phyloP scores from a whole-genome alignment of 2,113 vertebrate genomes.

The Xiphophorus hellerii region DNA sequence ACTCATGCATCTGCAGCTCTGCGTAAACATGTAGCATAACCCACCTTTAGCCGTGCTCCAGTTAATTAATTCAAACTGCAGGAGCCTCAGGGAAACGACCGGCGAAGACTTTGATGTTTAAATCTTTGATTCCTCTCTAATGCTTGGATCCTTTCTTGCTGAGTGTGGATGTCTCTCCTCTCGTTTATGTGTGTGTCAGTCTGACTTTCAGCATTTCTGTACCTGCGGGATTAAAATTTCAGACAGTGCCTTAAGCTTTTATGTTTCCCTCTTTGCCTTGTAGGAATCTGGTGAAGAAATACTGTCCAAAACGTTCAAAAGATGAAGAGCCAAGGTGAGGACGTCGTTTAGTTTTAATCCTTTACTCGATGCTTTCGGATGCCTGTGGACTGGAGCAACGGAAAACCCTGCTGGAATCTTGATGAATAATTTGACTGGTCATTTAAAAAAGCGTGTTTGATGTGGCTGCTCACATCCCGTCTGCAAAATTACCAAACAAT shows the following conservation, averaged over 20 bases:
- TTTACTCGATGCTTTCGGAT: background rate
- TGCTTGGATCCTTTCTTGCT: slow-evolving; percentile 8
- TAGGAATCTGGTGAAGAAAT: slow-evolving; percentile 97
- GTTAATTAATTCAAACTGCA: slow-evolving; percentile 31
- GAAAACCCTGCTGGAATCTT: slow-evolving; percentile 1
- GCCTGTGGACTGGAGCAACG: background rate
- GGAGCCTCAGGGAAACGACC: slow-evolving; percentile 30
- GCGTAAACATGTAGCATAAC: background rate
- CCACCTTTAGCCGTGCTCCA: slow-evolving; percentile 6
- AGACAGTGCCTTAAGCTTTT: slow-evolving; percentile 17
- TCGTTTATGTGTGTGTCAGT: background rate
- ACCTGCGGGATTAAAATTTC: slow-evolving; percentile 13
- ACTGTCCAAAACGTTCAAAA: slow-evolving; percentile 96
- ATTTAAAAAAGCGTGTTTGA: slow-evolving; percentile 1
- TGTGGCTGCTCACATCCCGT: background rate
- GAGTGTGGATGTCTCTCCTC: background rate
- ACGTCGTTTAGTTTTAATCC: background rate
- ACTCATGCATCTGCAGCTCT: background rate
- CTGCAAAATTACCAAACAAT: background rate
- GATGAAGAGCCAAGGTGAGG: slow-evolving; percentile 96
- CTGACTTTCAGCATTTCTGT: background rate
- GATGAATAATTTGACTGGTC: slow-evolving; percentile 4
- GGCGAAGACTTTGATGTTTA: slow-evolving; percentile 52
- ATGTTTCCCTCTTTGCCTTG: slow-evolving; percentile 16
- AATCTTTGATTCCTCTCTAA: slow-evolving; percentile 52